phyloP scores from a whole-genome alignment of 2,888 invertebrate genomes.

The Lottia scabra region DNA sequence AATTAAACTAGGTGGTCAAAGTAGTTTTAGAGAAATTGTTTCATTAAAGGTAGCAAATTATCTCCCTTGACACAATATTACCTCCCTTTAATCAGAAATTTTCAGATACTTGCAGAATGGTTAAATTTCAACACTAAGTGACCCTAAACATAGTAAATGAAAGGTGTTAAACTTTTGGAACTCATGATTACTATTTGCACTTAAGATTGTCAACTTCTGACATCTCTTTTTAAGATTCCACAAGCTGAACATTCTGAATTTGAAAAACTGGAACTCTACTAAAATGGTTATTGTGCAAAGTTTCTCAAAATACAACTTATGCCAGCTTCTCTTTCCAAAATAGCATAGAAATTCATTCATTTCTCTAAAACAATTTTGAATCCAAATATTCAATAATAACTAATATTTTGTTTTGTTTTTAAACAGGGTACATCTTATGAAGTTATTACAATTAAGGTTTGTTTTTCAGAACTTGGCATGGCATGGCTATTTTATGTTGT shows the following conservation, averaged over 20 bases:
- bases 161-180: no score
- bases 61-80: constrained; percentile 7
- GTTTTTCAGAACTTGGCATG: constrained; percentile 15
- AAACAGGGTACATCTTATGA: constrained; percentile 46
- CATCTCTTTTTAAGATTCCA: no score
- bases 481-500: neutral
- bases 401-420: constrained; percentile 3
- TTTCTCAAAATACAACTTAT: no score
- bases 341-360: neutral
- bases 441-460: constrained; percentile 55
- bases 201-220: no score
- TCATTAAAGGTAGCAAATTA: constrained; percentile 25
- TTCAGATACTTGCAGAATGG: no score
- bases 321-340: no score
- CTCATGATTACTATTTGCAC: no score
- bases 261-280: no score
- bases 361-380: neutral
- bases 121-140: no score
- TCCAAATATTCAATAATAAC: neutral
- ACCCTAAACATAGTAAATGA: no score
- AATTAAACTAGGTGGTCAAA: constrained; percentile 23
- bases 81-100: constrained; percentile 5
- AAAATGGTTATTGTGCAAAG: no score
- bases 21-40: constrained; percentile 23
- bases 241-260: no score